Conservation (phyloP, 2,113 vertebrate genomes). For the Hoplias malabaricus region DNA sequence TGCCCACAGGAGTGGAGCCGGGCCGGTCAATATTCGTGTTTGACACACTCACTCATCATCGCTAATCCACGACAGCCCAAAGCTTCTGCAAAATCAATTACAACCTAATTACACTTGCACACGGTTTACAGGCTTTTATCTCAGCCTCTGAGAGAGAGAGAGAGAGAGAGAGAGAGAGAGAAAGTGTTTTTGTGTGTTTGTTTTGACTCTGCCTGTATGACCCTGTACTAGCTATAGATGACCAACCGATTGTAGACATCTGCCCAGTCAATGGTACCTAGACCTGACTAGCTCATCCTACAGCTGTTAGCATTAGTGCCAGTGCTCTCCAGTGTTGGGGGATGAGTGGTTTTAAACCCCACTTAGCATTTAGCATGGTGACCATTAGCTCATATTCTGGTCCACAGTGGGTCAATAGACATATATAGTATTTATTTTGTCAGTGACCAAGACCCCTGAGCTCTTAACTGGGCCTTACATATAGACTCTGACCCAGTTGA, state of each 20-base stretch:
- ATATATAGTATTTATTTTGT: too few species aligned
- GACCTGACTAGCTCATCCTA: too few species aligned
- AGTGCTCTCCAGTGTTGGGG: too few species aligned
- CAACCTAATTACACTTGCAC: slow-evolving; percentile 77
- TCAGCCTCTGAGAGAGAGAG: slow-evolving; percentile 20
- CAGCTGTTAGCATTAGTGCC: too few species aligned
- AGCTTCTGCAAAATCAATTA: slow-evolving; percentile 78
- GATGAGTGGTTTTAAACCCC: too few species aligned
- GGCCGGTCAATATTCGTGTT: slow-evolving; percentile 76
- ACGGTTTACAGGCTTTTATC: slow-evolving; percentile 69
- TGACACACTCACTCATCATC: slow-evolving; percentile 72
- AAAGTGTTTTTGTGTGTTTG: neutral
- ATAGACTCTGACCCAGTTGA: neutral
- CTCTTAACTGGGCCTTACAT: neutral
- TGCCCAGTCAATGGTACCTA: too few species aligned
- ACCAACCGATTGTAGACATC: too few species aligned
- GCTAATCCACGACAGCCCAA: slow-evolving; percentile 72
- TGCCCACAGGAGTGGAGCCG: slow-evolving; percentile 66
- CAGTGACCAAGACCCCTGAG: neutral
- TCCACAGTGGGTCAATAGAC: too few species aligned
- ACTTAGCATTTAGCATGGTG: too few species aligned
- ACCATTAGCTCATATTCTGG: too few species aligned
- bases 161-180: slow-evolving; percentile 42
- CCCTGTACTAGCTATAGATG: too few species aligned
- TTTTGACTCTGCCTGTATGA: too few species aligned